Conservation (phyloP, 2,797 vertebrate genomes). For the Cetoscarus ocellatus region DNA sequence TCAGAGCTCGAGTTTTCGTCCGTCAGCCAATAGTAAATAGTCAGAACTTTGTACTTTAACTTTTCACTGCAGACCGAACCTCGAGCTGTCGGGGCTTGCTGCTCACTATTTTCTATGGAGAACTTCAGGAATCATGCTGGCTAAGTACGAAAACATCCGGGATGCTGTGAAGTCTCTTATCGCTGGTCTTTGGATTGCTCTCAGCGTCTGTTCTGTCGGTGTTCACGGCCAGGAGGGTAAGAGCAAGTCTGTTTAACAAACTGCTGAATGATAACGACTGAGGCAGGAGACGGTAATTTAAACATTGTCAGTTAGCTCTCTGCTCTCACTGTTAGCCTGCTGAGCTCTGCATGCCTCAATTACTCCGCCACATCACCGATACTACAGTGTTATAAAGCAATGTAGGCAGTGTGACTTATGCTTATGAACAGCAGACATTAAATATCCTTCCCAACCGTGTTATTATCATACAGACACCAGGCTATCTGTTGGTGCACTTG, state of each 20-base stretch:
- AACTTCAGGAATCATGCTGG: slow-evolving; percentile 75
- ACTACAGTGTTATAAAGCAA: not conserved
- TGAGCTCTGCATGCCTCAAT: not conserved
- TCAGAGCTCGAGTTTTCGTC: slow-evolving; percentile 36
- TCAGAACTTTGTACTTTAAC: slow-evolving; percentile 28
- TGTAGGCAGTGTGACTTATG: not conserved
- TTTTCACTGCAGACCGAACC: slow-evolving; percentile 44
- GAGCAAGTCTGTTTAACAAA: slow-evolving; percentile 35
- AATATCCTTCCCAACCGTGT: not conserved
- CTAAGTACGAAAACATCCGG: slow-evolving; percentile 49
- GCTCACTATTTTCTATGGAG: slow-evolving; percentile 38
- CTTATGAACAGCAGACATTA: not conserved
- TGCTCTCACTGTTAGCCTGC: not conserved
- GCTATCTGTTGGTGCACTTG: not conserved
- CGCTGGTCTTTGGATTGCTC: slow-evolving; percentile 64
- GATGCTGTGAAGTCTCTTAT: slow-evolving; percentile 65
- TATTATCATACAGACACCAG: not conserved
- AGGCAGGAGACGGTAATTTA: slow-evolving; percentile 4
- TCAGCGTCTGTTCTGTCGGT: slow-evolving; percentile 48
- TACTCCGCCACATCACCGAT: not conserved
- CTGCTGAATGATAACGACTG: slow-evolving; percentile 11
- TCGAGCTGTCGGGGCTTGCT: slow-evolving; percentile 44
- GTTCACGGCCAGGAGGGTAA: slow-evolving; percentile 83
- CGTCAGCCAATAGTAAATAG: slow-evolving; percentile 69
- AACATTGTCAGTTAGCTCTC: not conserved